Conservation (phyloP, 1,140 invertebrate genomes). For the Delia radicum region DNA sequence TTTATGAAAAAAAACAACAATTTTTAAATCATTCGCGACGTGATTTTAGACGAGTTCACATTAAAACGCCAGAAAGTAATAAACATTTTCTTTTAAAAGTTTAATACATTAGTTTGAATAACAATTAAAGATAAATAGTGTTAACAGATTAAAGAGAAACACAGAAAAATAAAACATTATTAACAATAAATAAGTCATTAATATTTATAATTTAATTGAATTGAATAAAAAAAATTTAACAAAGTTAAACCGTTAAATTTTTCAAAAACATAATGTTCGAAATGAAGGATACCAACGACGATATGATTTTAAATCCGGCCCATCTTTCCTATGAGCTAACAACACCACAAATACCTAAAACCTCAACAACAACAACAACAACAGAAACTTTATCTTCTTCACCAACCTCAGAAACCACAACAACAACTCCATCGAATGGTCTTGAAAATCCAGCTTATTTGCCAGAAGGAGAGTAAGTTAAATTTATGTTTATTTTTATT, state of each 20-base stretch:
- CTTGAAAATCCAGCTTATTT: conserved; percentile 4
- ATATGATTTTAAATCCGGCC: not conserved
- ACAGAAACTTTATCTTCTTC: too few species aligned
- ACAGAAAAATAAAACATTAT: not conserved
- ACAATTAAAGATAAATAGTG: not conserved
- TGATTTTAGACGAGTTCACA: conserved; percentile 14
- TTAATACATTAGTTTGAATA: not conserved
- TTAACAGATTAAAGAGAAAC: not conserved
- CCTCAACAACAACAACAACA: not conserved
- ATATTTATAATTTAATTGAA: not conserved
- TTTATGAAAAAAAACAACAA: not conserved
- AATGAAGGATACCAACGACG: not conserved
- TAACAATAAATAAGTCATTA: not conserved
- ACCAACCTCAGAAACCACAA: not conserved
- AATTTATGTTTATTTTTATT: not conserved
- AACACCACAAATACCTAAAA: not conserved
- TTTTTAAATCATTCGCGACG: conserved; percentile 18
- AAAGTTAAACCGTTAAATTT: not conserved
- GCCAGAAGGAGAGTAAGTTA: not conserved
- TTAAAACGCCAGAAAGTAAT: not conserved
- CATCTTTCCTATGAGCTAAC: not conserved
- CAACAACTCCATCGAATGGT: not conserved
- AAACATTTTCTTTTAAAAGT: not conserved
- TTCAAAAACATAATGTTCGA: not conserved
- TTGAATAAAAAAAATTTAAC: not conserved